These are phyloP conservation scores for Chelidonichthys spinosus DNA, from an alignment of 2,797 vertebrate genomes.

Conservation along the genomic window DNA sequence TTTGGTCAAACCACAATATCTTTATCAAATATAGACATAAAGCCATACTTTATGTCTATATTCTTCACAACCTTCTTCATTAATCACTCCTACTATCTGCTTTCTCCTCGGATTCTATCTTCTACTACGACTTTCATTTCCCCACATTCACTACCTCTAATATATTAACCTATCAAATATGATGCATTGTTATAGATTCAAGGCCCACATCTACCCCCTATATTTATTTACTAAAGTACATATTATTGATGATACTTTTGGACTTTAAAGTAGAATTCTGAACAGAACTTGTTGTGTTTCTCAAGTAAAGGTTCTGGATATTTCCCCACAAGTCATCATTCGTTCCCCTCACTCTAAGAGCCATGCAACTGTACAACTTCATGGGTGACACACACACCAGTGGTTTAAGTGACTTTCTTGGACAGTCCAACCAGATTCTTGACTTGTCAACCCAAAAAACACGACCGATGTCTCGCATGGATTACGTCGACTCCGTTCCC, in stretches of 20 bases:
- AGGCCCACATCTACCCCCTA: not conserved
- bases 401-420: not conserved
- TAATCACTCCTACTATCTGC: conserved; percentile 8
- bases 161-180: not conserved
- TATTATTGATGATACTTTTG: not conserved
- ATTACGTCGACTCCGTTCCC: not conserved
- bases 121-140: not conserved
- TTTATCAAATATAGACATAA: not conserved
- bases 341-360: not conserved
- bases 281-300: not conserved
- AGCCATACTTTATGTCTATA: not conserved
- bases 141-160: not conserved
- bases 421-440: not conserved
- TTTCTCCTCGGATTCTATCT: conserved; percentile 5
- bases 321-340: not conserved
- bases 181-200: not conserved
- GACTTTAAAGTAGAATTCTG: not conserved
- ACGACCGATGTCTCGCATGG: not conserved
- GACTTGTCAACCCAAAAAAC: not conserved
- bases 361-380: not conserved
- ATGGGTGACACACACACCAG: not conserved
- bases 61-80: not conserved
- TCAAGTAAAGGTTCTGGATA: not conserved
- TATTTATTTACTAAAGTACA: not conserved
- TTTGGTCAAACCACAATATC: not conserved